phyloP scores from a whole-genome alignment of 2,797 vertebrate species.

The Serranus cabrilla region DNA sequence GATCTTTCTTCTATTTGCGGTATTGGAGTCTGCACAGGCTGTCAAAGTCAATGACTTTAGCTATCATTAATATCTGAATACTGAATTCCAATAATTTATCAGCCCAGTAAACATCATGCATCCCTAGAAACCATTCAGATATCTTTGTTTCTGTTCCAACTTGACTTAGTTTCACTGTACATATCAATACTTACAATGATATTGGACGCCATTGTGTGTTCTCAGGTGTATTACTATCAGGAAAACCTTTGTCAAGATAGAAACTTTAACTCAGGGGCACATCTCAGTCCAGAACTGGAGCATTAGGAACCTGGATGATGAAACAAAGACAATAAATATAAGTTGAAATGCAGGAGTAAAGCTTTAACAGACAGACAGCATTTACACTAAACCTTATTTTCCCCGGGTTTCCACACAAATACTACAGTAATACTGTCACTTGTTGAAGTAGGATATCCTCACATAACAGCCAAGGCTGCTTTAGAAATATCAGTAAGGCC shows the following conservation, averaged over 20 bases:
- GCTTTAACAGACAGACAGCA: background rate
- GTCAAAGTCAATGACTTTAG: too few species aligned
- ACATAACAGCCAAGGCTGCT: background rate
- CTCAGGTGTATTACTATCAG: conserved; percentile 29
- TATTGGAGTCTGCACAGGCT: too few species aligned
- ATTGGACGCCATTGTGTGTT: conserved; percentile 89
- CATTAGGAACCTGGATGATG: conserved; percentile 56
- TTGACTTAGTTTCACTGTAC: background rate
- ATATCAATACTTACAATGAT: conserved; percentile 91
- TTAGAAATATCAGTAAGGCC: background rate
- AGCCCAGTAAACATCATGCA: too few species aligned
- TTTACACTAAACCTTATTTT: background rate
- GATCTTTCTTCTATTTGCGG: too few species aligned
- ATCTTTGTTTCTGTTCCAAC: background rate
- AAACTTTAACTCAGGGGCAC: conserved; percentile 63
- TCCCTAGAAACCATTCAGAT: background rate
- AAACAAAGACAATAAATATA: conserved; percentile 21
- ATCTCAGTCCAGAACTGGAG: conserved; percentile 51
- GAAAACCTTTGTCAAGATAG: conserved; percentile 31
- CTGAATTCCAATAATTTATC: too few species aligned
- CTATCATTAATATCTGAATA: too few species aligned
- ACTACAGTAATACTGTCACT: background rate
- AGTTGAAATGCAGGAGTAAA: background rate
- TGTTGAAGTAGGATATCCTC: background rate
- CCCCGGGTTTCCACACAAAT: background rate